phyloP scores from a whole-genome alignment of 2,888 invertebrate genomes.

The Mesoligia furuncula region DNA sequence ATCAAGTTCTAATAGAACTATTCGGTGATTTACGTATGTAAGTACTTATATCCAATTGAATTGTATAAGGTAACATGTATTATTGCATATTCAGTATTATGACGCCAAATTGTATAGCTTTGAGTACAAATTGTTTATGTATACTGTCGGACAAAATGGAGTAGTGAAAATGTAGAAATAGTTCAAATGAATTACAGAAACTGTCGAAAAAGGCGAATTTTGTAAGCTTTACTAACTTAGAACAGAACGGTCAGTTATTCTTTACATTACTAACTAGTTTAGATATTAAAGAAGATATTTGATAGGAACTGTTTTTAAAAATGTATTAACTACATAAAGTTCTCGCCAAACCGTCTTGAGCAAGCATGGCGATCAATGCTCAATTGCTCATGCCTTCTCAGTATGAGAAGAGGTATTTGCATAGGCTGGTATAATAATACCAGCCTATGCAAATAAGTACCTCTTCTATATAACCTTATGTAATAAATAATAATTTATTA shows the following conservation, averaged over 20 bases:
- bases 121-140: slow-evolving; percentile 60
- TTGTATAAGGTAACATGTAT: slow-evolving; percentile 59
- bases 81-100: slow-evolving; percentile 75
- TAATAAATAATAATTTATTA: background rate
- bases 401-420: background rate
- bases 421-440: background rate
- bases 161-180: slow-evolving; percentile 20
- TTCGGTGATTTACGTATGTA: slow-evolving; percentile 23
- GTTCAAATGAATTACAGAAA: background rate
- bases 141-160: slow-evolving; percentile 32
- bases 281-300: slow-evolving; percentile 61
- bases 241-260: slow-evolving; percentile 57
- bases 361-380: background rate
- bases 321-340: background rate
- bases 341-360: background rate
- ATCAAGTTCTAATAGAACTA: slow-evolving; percentile 28
- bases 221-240: slow-evolving; percentile 1
- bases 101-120: slow-evolving; percentile 74
- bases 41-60: slow-evolving; percentile 48
- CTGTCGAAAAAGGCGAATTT: background rate
- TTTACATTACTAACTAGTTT: slow-evolving; percentile 54
- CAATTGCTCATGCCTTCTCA: background rate
- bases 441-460: no score
- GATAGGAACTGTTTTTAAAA: slow-evolving; percentile 34
- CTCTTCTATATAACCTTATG: no score